phyloP scores from a whole-genome alignment of 2,113 vertebrate species.

The Orthonyx spaldingii region DNA sequence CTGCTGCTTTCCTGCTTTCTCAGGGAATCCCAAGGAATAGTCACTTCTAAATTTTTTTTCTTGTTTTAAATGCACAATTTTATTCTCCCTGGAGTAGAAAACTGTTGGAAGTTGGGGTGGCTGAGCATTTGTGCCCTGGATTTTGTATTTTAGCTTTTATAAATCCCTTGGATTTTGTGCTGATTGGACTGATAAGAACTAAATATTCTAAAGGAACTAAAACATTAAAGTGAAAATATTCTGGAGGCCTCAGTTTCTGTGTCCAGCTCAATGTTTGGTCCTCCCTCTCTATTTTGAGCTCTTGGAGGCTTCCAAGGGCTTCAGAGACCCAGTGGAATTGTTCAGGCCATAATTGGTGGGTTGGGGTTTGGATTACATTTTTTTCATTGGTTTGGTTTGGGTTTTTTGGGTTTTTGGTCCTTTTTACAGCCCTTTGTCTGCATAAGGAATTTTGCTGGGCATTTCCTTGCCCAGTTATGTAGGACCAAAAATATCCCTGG shows the following conservation, averaged over 20 bases:
- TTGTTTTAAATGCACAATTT: background rate
- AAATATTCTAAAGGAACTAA: background rate
- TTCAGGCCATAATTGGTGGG: background rate
- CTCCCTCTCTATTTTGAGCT: background rate
- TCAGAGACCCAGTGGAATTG: background rate
- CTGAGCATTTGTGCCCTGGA: background rate
- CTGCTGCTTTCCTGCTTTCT: background rate
- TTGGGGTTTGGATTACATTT: background rate
- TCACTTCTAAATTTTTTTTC: background rate
- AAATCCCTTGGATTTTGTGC: background rate
- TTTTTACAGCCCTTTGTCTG: background rate
- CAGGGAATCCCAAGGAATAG: background rate
- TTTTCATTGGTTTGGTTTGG: background rate
- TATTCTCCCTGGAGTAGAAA: background rate
- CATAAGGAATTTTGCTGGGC: background rate
- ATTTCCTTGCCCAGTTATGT: background rate
- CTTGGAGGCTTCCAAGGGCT: background rate
- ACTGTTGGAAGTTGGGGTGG: rapidly evolving
- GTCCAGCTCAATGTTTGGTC: background rate
- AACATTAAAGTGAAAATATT: background rate
- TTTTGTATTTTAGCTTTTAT: background rate
- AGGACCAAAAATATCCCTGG: background rate
- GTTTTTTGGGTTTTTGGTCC: background rate
- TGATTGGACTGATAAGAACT: background rate
- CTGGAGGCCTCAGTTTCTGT: background rate